Conservation (phyloP, 2,113 vertebrate genomes). For the Pagrus major region DNA sequence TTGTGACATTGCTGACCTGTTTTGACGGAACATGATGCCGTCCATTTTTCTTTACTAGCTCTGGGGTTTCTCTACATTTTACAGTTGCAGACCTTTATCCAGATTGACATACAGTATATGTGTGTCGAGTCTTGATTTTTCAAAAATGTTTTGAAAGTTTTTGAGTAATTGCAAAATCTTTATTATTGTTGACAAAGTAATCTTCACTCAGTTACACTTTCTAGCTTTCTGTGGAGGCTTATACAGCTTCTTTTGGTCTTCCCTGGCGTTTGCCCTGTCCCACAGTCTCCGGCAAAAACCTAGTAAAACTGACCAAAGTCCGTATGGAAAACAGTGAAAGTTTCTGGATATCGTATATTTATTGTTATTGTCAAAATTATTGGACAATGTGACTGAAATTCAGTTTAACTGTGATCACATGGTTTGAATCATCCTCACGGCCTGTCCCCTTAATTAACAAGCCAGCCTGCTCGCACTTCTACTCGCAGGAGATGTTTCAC, state of each 20-base stretch:
- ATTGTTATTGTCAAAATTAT: neutral
- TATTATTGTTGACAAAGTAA: neutral
- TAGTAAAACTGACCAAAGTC: neutral
- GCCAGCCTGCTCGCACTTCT: neutral
- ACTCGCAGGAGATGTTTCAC: too few species aligned
- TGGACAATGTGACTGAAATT: neutral
- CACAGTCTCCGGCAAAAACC: neutral
- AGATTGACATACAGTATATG: too few species aligned
- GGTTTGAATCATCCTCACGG: too few species aligned
- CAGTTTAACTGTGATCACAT: too few species aligned
- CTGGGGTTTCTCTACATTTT: neutral
- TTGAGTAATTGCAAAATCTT: neutral
- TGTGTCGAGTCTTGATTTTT: neutral
- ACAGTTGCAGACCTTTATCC: neutral
- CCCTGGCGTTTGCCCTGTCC: neutral
- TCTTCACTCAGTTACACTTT: neutral
- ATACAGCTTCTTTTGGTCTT: neutral
- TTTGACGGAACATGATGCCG: neutral
- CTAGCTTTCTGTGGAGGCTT: neutral
- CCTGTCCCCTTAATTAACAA: neutral
- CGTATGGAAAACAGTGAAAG: too few species aligned
- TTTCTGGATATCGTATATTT: neutral
- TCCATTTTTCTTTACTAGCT: neutral
- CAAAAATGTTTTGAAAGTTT: too few species aligned
- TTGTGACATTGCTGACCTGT: conserved; percentile 1